phyloP scores from a whole-genome alignment of 53 echinoderm and acorn worm species.

The Stichopus horrens region DNA sequence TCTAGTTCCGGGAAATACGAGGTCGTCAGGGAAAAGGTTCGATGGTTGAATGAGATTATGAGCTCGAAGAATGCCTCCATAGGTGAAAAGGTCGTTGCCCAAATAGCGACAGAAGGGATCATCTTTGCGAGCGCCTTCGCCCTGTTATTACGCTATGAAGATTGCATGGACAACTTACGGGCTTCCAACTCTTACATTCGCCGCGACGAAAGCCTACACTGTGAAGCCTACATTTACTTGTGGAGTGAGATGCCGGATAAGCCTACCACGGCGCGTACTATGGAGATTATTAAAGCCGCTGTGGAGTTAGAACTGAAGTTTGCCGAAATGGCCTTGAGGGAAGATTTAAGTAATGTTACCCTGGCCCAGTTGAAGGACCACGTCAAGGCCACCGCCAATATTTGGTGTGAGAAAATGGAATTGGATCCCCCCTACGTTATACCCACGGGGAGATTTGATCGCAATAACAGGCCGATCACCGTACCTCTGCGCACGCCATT shows the following conservation, averaged over 20 bases:
- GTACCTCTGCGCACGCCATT: not conserved
- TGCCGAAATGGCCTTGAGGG: not conserved
- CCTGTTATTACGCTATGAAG: not conserved
- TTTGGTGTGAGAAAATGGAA: not conserved
- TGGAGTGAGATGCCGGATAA: not conserved
- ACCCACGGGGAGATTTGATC: not conserved
- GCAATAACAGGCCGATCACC: not conserved
- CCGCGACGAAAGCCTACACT: slow-evolving; percentile 8
- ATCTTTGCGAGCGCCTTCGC: not conserved
- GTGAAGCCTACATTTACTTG: not conserved
- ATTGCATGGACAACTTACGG: not conserved
- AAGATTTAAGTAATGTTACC: slow-evolving; percentile 2
- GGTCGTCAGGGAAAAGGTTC: not conserved
- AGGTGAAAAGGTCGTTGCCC: slow-evolving; percentile 8
- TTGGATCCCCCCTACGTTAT: not conserved
- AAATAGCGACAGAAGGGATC: not conserved
- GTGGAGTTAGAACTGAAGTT: not conserved
- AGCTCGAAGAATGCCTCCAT: not conserved
- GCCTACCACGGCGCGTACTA: not conserved
- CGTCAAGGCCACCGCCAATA: slow-evolving; percentile 13
- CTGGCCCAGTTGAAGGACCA: slow-evolving; percentile 4
- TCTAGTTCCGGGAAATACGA: not conserved
- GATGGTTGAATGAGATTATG: not conserved
- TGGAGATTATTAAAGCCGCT: not conserved
- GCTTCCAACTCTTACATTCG: not conserved